Conservation (phyloP, 2,797 vertebrate genomes). For the Lophura swinhoii region DNA sequence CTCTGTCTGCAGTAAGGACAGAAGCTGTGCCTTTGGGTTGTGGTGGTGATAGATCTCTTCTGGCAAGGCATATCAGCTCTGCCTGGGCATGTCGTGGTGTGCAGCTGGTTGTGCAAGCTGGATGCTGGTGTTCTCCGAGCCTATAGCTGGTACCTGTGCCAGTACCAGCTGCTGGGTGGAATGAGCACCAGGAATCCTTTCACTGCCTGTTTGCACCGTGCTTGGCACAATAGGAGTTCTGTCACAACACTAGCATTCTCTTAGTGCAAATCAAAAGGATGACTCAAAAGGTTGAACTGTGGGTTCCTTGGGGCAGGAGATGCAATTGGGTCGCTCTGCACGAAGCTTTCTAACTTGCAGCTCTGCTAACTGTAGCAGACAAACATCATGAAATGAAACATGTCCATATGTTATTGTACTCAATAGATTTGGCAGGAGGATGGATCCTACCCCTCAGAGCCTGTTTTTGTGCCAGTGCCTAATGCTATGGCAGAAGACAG, state of each 20-base stretch:
- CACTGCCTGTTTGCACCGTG: neutral
- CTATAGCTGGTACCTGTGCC: neutral
- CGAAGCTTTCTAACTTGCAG: neutral
- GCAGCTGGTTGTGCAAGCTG: neutral
- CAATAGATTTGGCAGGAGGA: constrained; percentile 88
- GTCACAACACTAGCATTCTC: neutral
- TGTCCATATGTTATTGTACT: neutral
- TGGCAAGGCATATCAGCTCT: neutral
- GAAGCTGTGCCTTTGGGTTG: neutral
- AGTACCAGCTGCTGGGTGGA: neutral
- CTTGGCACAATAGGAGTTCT: neutral
- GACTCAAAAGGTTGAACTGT: neutral
- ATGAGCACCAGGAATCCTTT: neutral
- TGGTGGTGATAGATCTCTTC: neutral
- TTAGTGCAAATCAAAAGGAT: neutral
- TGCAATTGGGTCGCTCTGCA: neutral
- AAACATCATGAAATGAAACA: neutral
- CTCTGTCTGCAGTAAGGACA: neutral
- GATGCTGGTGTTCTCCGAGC: neutral
- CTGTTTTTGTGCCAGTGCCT: constrained; percentile 89
- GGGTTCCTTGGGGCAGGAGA: neutral
- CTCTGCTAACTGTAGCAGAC: neutral
- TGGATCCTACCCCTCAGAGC: constrained; percentile 90
- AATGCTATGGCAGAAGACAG: constrained; percentile 85
- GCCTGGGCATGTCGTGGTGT: neutral